phyloP scores from a whole-genome alignment of 1,140 invertebrate genomes.

The Lepidurus arcticus region DNA sequence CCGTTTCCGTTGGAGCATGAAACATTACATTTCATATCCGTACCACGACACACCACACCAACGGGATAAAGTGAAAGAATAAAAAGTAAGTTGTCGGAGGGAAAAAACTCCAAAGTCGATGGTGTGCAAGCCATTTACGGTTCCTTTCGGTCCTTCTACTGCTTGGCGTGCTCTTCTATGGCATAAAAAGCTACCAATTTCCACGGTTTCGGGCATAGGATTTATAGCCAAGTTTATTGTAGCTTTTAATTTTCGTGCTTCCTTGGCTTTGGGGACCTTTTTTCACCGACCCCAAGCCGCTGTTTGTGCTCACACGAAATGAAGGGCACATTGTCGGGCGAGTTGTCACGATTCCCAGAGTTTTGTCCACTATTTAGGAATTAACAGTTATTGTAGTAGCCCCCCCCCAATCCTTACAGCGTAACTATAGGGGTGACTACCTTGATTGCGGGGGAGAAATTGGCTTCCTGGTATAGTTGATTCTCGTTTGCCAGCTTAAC shows the following conservation, averaged over 20 bases:
- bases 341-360: background rate
- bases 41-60: too few relatives aligned
- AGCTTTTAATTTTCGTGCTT: background rate
- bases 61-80: background rate
- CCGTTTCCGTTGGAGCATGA: background rate
- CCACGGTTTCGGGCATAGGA: background rate
- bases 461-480: background rate
- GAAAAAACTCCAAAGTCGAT: background rate
- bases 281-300: background rate
- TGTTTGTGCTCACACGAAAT: too few relatives aligned
- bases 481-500: too few relatives aligned
- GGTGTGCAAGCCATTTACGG: conserved; percentile 17
- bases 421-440: background rate
- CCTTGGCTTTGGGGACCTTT: background rate
- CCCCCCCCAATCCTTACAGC: background rate
- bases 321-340: too few relatives aligned
- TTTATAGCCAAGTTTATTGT: background rate
- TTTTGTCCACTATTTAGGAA: background rate
- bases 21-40: background rate
- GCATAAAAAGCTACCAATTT: background rate
- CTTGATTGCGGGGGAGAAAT: background rate
- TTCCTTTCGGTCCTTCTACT: background rate
- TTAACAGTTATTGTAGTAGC: too few relatives aligned
- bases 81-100: background rate
- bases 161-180: too few relatives aligned